A percentile compares a stretch with the other conserved stretches of the same genome.
Conservation (phyloP, 2,888 invertebrate species). For the Incurvaria masculella region DNA sequence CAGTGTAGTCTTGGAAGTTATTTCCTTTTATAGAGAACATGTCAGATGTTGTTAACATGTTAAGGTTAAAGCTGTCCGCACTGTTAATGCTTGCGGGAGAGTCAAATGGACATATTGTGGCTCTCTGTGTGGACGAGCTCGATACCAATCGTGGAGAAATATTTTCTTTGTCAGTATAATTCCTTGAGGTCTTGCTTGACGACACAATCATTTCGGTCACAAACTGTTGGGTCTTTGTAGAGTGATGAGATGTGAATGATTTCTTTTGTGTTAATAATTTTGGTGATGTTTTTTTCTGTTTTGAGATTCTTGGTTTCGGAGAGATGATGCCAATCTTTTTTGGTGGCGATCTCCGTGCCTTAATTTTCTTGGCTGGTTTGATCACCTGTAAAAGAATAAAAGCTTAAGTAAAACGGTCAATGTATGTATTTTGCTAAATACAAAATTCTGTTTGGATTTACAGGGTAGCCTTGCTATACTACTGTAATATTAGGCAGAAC, state of each 20-base stretch:
- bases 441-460: too few species aligned
- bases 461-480: too few species aligned
- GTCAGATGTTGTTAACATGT: constrained; percentile 39
- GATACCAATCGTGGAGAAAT: constrained; percentile 22
- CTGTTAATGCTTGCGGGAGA: constrained; percentile 18
- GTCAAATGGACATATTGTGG: constrained; percentile 34
- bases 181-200: neutral
- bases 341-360: neutral
- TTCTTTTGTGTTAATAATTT: neutral
- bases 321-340: neutral
- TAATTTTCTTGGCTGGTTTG: neutral
- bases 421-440: too few species aligned
- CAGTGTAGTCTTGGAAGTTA: constrained; percentile 16
- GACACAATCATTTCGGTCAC: neutral
- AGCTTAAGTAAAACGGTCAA: too few species aligned
- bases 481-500: too few species aligned
- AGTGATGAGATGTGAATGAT: neutral
- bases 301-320: neutral
- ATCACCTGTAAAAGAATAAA: neutral
- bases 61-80: constrained; percentile 27
- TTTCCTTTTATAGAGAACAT: constrained; percentile 35
- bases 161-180: constrained; percentile 29
- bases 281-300: neutral
- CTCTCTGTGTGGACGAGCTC: constrained; percentile 21
- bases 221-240: neutral